phyloP scores from a whole-genome alignment of 2,888 invertebrate genomes.

The Pterostichus niger region DNA sequence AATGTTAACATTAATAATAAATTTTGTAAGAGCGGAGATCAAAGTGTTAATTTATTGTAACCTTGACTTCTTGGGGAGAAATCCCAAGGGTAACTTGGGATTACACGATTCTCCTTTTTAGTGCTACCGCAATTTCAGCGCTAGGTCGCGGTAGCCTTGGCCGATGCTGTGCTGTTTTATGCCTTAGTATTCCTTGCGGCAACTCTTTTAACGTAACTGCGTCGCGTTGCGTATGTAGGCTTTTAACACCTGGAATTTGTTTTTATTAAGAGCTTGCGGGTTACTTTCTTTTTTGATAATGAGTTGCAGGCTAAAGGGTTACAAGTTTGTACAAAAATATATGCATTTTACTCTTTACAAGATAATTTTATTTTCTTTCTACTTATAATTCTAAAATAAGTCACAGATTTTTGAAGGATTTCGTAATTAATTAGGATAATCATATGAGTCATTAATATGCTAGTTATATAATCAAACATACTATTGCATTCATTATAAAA shows the following conservation, averaged over 20 bases:
- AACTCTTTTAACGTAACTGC: conserved; percentile 35
- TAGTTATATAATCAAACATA: too few species aligned
- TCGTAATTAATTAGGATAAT: too few species aligned
- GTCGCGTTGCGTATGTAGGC: conserved; percentile 8
- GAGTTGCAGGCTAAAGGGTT: neutral
- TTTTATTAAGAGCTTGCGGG: conserved; percentile 13
- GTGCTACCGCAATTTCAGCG: conserved; percentile 47
- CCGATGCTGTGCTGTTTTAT: neutral
- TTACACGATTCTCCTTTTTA: conserved; percentile 55
- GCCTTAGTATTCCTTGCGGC: conserved; percentile 42
- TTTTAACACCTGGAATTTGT: conserved; percentile 40
- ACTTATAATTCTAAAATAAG: too few species aligned
- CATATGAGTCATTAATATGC: too few species aligned
- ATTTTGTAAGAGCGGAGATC: conserved; percentile 28
- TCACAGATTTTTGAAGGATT: too few species aligned
- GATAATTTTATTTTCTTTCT: too few species aligned
- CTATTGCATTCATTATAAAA: too few species aligned
- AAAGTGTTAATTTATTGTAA: conserved; percentile 58
- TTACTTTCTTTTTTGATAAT: neutral
- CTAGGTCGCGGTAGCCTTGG: conserved; percentile 43
- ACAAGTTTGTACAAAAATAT: neutral
- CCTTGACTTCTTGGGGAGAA: conserved; percentile 45
- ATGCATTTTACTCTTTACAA: too few species aligned
- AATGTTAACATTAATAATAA: conserved; percentile 47
- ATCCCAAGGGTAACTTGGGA: conserved; percentile 49